Conservation (phyloP, 2,797 vertebrate genomes). For the Syngnathus rostellatus region DNA sequence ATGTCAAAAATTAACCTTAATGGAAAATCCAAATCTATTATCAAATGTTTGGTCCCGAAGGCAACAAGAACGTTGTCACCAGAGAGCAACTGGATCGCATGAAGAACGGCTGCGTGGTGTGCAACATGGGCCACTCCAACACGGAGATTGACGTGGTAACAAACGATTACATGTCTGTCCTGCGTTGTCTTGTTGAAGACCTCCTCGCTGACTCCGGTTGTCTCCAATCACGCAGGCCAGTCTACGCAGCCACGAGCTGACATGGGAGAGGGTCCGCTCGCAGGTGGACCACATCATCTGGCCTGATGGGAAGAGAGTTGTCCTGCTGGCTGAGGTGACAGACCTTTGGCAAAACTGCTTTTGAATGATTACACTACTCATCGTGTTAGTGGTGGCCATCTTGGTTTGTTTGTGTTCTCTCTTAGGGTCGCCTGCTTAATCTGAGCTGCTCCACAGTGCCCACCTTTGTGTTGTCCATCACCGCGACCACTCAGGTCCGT, state of each 20-base stretch:
- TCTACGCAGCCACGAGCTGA: constrained; percentile 91
- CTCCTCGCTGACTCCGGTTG: not conserved
- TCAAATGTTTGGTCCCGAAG: constrained; percentile 45
- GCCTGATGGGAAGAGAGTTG: constrained; percentile 93
- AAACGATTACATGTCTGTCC: not conserved
- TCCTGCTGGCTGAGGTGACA: constrained; percentile 89
- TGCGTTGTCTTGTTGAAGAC: not conserved
- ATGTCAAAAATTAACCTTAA: too few relatives aligned
- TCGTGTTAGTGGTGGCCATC: not conserved
- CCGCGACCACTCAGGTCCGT: constrained; percentile 91
- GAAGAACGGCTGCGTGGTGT: constrained; percentile 97
- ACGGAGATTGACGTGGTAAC: constrained; percentile 95
- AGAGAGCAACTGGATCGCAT: constrained; percentile 92
- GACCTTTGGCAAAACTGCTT: not conserved
- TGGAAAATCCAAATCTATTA: too few relatives aligned
- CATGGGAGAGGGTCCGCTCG: constrained; percentile 95
- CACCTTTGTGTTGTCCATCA: constrained; percentile 96
- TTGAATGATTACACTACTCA: not conserved
- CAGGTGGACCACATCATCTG: constrained; percentile 98
- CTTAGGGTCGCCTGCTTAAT: constrained; percentile 91
- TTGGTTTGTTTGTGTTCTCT: constrained; percentile 11
- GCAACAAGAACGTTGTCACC: constrained; percentile 96
- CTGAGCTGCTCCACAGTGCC: constrained; percentile 97
- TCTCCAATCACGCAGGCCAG: constrained; percentile 72
- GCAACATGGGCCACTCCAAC: constrained; percentile 99